These are phyloP conservation scores for Todus mexicanus DNA, from an alignment of 2,797 vertebrate species.

Conservation along the genomic window DNA sequence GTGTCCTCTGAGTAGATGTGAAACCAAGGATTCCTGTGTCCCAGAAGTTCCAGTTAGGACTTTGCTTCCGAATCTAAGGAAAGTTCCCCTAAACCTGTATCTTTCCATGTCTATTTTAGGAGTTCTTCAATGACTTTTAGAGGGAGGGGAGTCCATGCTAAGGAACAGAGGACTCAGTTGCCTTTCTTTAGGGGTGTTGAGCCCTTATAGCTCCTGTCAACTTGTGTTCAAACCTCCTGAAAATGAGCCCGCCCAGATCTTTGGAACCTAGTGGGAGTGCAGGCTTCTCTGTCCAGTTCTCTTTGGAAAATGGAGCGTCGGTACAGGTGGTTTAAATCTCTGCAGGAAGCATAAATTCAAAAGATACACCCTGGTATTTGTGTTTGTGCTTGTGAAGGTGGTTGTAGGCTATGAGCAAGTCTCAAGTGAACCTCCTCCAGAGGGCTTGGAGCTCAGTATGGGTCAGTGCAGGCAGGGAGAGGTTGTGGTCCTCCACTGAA, in stretches of 20 bases:
- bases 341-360: neutral
- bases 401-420: neutral
- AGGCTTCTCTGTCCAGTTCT: neutral
- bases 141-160: neutral
- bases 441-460: neutral
- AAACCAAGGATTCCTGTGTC: neutral
- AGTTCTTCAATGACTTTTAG: neutral
- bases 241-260: neutral
- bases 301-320: neutral
- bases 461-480: neutral
- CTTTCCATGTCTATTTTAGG: neutral
- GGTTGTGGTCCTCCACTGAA: neutral
- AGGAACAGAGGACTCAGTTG: neutral
- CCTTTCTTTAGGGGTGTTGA: neutral
- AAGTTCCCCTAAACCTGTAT: neutral
- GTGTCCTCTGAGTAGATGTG: neutral
- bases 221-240: neutral
- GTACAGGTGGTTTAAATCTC: neutral
- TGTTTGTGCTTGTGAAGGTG: neutral
- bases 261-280: neutral
- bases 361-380: neutral
- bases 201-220: neutral
- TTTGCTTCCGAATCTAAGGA: neutral
- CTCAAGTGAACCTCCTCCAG: neutral
- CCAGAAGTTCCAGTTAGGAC: neutral